Conservation (phyloP, 2,888 invertebrate genomes). For the Helicoverpa assulta region DNA sequence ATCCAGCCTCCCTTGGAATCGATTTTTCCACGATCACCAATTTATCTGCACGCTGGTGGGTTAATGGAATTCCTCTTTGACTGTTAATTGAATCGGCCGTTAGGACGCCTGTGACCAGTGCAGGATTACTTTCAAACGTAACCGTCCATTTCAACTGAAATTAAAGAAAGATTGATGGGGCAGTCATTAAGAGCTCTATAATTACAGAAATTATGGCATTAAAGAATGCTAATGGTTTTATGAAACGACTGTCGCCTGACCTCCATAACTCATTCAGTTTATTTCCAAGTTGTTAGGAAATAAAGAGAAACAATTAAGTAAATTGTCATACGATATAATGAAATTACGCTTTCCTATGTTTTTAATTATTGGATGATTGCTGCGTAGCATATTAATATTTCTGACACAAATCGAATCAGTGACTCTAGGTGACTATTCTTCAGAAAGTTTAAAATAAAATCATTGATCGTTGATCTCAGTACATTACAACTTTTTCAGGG, state of each 20-base stretch:
- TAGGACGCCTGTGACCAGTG: background rate
- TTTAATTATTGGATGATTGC: background rate
- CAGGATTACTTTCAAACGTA: slow-evolving; percentile 1
- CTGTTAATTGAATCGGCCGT: slow-evolving; percentile 6
- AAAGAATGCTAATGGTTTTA: slow-evolving; percentile 55
- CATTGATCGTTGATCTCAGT: too few relatives aligned
- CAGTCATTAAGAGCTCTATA: slow-evolving; percentile 46
- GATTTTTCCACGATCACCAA: background rate
- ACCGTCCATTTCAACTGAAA: slow-evolving; percentile 19
- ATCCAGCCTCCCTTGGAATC: background rate
- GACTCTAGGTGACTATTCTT: too few relatives aligned
- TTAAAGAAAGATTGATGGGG: slow-evolving; percentile 48
- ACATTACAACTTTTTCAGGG: too few relatives aligned
- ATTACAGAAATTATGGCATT: slow-evolving; percentile 46
- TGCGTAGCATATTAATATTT: background rate
- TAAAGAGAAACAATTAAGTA: slow-evolving; percentile 6
- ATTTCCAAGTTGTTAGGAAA: slow-evolving; percentile 26
- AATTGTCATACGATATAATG: background rate
- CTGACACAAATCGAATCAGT: too few relatives aligned
- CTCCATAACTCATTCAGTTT: slow-evolving; percentile 41
- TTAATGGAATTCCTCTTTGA: background rate
- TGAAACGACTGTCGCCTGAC: slow-evolving; percentile 46
- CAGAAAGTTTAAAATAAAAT: too few relatives aligned
- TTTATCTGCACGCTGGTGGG: slow-evolving; percentile 10
- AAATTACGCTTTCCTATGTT: slow-evolving; percentile 10